Conservation (phyloP, 2,797 vertebrate genomes). For the Phoebastria nigripes region DNA sequence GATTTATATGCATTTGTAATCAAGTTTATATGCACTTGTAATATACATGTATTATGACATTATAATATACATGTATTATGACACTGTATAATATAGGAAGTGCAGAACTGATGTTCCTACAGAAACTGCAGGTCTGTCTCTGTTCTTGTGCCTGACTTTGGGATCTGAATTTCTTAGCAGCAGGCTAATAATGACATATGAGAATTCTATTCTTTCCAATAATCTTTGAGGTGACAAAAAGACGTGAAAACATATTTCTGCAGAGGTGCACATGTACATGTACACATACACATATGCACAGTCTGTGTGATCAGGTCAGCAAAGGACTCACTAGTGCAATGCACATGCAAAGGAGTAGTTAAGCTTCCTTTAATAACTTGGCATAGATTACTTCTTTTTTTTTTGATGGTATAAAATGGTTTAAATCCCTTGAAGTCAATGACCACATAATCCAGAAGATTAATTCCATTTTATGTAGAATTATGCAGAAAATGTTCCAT, state of each 20-base stretch:
- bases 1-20: background rate
- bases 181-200: background rate
- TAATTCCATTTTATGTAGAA: background rate
- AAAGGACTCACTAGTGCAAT: background rate
- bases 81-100: background rate
- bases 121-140: background rate
- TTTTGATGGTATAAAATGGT: background rate
- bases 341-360: rapidly evolving
- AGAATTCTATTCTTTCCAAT: background rate
- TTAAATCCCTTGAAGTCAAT: background rate
- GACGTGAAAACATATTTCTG: background rate
- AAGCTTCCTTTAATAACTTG: background rate
- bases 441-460: background rate
- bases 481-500: background rate
- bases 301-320: background rate
- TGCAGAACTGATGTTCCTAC: background rate
- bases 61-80: background rate
- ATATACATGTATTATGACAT: background rate
- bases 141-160: background rate
- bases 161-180: background rate
- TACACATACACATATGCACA: too few species aligned
- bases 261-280: background rate
- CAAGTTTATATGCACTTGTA: background rate
- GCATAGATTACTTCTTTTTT: background rate
- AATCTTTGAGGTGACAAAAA: background rate